These are phyloP conservation scores for Chionodraco myersi DNA, from an alignment of 2,113 vertebrate genomes.

Conservation along the genomic window DNA sequence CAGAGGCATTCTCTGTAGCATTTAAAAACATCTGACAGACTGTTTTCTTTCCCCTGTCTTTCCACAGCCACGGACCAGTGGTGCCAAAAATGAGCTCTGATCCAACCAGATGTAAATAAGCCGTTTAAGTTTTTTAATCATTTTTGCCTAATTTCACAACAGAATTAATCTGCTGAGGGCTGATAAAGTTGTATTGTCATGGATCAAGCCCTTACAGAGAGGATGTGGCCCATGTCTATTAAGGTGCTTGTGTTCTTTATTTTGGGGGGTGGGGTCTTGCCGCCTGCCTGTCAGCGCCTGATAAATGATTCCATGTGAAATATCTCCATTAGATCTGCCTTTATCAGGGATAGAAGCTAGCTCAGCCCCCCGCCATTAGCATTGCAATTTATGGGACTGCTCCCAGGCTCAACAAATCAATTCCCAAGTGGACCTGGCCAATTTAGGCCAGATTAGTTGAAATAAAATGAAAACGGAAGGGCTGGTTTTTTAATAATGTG, in stretches of 20 bases:
- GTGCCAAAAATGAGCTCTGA: slow-evolving; percentile 42
- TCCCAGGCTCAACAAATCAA: slow-evolving; percentile 69
- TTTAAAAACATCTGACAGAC: slow-evolving; percentile 30
- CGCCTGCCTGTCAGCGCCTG: slow-evolving; percentile 82
- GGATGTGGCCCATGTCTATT: slow-evolving; percentile 29
- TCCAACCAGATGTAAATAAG: slow-evolving; percentile 24
- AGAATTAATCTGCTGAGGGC: slow-evolving; percentile 54
- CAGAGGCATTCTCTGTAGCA: slow-evolving; percentile 28
- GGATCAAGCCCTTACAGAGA: slow-evolving; percentile 43
- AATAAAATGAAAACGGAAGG: slow-evolving; percentile 67
- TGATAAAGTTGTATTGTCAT: slow-evolving; percentile 58
- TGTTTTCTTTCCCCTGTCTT: slow-evolving; percentile 17
- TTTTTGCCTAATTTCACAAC: slow-evolving; percentile 50
- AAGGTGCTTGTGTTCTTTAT: slow-evolving; percentile 28
- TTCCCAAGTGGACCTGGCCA: slow-evolving; percentile 73
- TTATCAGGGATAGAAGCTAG: slow-evolving; percentile 69
- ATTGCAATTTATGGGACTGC: slow-evolving; percentile 81
- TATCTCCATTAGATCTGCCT: slow-evolving; percentile 86
- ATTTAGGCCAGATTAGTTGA: slow-evolving; percentile 79
- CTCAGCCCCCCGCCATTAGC: slow-evolving; percentile 76
- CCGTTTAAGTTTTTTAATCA: not conserved
- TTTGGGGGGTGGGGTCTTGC: slow-evolving; percentile 9
- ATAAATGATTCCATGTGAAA: slow-evolving; percentile 84
- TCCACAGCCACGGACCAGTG: slow-evolving; percentile 20
- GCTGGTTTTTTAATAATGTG: slow-evolving; percentile 72